Evolutionary conservation across 2,113 vertebrate genomes (phyloP).

Genomic region (Dipodomys stephensi): DNA sequence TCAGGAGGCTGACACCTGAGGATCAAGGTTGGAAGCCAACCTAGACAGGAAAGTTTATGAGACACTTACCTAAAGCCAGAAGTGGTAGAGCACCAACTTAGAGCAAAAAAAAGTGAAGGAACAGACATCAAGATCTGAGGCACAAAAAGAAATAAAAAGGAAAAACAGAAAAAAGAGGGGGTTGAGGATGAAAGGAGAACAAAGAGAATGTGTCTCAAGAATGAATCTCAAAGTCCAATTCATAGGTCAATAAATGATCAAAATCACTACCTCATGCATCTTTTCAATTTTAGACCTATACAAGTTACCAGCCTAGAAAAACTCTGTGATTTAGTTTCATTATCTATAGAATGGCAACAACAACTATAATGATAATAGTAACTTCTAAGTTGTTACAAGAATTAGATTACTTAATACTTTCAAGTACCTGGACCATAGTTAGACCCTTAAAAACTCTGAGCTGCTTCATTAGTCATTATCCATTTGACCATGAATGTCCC

Average conservation of each 20-base stretch:
- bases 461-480: conserved; percentile 68
- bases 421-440: conserved; percentile 53
- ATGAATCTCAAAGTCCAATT: not conserved
- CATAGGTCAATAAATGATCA: not conserved
- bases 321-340: conserved; percentile 47
- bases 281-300: conserved; percentile 50
- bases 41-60: no score
- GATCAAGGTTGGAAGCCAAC: no score
- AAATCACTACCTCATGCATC: not conserved
- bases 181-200: not conserved
- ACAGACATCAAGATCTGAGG: no score
- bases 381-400: conserved; percentile 59
- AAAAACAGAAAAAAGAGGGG: not conserved
- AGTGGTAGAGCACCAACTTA: no score
- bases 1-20: no score
- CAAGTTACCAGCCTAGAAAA: not conserved
- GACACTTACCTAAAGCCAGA: no score
- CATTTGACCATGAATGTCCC: conserved; percentile 27
- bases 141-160: no score
- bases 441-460: conserved; percentile 58
- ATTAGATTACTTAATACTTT: conserved; percentile 64
- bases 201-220: not conserved
- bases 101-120: no score
- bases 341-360: conserved; percentile 49
- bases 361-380: conserved; percentile 51